These are phyloP conservation scores for Mesocricetus auratus DNA, from an alignment of 2,113 vertebrate species.

Conservation along the genomic window DNA sequence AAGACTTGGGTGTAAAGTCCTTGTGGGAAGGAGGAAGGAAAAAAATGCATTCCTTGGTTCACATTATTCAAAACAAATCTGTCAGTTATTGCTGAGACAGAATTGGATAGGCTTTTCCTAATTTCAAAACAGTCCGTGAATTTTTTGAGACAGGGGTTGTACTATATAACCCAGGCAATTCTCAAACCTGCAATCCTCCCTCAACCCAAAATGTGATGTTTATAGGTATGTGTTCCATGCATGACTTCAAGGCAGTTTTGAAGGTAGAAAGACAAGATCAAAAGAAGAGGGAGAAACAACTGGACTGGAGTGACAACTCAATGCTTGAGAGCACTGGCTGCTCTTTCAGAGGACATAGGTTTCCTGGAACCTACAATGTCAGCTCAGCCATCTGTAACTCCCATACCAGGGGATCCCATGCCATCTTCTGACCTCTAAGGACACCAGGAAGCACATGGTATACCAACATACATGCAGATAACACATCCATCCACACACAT, in stretches of 20 bases:
- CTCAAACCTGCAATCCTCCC: not conserved
- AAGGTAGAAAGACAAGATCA: not conserved
- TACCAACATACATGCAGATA: not conserved
- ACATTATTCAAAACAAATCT: not conserved
- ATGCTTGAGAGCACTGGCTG: not conserved
- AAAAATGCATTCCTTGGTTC: not conserved
- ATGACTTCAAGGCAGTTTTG: not conserved
- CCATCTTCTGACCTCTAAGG: not conserved
- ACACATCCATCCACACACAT: not conserved
- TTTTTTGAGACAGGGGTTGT: not conserved
- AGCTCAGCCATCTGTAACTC: not conserved
- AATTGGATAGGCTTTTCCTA: constrained; percentile 7
- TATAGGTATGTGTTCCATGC: not conserved
- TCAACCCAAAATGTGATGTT: not conserved
- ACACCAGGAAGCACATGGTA: not conserved
- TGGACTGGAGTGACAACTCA: not conserved
- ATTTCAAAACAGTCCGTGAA: not conserved
- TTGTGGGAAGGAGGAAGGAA: not conserved
- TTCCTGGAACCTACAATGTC: not conserved
- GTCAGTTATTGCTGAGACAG: not conserved
- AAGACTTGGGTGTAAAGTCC: not conserved
- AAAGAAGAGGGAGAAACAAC: not conserved
- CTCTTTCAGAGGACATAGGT: not conserved
- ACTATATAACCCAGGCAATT: not conserved
- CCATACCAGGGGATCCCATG: not conserved